Evolutionary conservation across 2,797 vertebrate genomes (phyloP), one percentile per base, ranked within the genome.

Genomic region (Trichosurus vulpecula): DNA sequence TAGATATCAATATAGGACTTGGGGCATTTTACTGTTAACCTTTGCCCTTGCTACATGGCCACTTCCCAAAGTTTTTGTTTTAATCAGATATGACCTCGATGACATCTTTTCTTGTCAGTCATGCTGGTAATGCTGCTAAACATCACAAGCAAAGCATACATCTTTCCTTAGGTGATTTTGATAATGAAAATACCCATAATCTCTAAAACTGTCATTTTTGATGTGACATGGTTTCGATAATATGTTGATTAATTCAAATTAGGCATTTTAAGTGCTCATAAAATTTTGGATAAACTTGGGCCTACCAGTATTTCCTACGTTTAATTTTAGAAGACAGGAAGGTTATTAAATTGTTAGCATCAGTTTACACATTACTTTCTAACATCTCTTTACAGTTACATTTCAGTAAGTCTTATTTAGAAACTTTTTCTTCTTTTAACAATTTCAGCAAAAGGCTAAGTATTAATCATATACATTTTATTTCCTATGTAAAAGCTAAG

Each of bases 291-390:
- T 56, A 91, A 92, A 51, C 81, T 54, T 30, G 54, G 13, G 14
- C 29, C 57, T 58, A 47, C 92, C 51, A 90, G 94, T 97, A 96
- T 95, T 96, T 96, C 95, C 89, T 52, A 87, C 30, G 30, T 97
- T 96, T 97, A 97, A 96, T 97, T 58, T 58, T 97, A 93, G 57
- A 94, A n/a, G 94, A 90, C 57, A 52, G 35, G 95, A 96, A 96
- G 53, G 66, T 61, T 95, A 16, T 90, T 90, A 94, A 95, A 95
- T 96, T 91, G 8, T 47, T 58, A 95, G 96, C 92, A 92, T 53
- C 91, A 92, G 66, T 93, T 11, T 92, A n/a, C 87, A 96, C 91
- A 54, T 94, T 97, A 91, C 27, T 93, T 97, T 87, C 57, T 94
- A 94, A 95, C 29, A 95, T 97, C 47, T 94, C 92, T 96, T 95